Conservation (phyloP, 1,140 invertebrate genomes). For the Pygmarrhopalites habei region DNA sequence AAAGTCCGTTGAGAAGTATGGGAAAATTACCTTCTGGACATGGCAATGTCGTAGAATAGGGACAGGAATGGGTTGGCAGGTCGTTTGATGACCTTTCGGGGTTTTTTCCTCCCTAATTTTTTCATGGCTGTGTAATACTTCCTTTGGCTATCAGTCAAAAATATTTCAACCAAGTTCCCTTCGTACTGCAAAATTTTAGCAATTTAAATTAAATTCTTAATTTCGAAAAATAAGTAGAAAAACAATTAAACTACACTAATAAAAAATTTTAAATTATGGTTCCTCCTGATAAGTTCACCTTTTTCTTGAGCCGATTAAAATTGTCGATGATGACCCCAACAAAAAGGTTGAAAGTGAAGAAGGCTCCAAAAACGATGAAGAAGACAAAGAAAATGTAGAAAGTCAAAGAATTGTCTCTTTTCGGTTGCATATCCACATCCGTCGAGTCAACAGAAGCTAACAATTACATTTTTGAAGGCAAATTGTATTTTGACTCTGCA, state of each 20-base stretch:
- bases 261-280: no score
- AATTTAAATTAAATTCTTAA: not conserved
- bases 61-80: slow-evolving; percentile 86
- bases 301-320: slow-evolving; percentile 90
- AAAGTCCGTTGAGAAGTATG: no score
- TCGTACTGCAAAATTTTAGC: slow-evolving; percentile 77
- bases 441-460: slow-evolving; percentile 73
- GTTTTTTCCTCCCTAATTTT: slow-evolving; percentile 89
- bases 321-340: slow-evolving; percentile 91
- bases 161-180: slow-evolving; percentile 92
- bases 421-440: slow-evolving; percentile 75
- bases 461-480: no score
- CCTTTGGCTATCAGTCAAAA: slow-evolving; percentile 91
- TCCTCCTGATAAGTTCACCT: no score
- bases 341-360: slow-evolving; percentile 87
- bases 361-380: slow-evolving; percentile 85
- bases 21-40: slow-evolving; percentile 84
- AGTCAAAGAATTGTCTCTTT: slow-evolving; percentile 75
- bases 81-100: slow-evolving; percentile 91
- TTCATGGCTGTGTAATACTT: slow-evolving; percentile 98
- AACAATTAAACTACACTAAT: no score
- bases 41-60: slow-evolving; percentile 91
- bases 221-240: no score
- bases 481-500: no score
- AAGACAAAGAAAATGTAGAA: slow-evolving; percentile 88